Base-by-base conservation (phyloP, 2,888 invertebrate genomes). In the Pammene aurita region DNA sequence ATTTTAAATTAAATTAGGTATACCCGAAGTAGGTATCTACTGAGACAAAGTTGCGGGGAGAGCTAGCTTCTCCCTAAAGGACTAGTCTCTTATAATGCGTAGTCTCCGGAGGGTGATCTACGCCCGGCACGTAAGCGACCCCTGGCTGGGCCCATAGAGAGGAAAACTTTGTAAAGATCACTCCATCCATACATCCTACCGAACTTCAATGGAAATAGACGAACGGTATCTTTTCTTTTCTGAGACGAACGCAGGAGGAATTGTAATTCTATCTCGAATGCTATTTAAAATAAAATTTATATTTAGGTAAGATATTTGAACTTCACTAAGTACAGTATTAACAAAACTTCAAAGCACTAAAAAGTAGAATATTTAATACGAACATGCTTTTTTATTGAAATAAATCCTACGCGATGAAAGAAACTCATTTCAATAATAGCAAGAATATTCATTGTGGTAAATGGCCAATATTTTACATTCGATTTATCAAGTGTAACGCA, bases 151-250 rank as follows among this genome's bases (percentile, higher is more conserved):
- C 41, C 60, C 54, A 54, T 50, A 50, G 63, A 71, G 71, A 69
- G 71, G 73, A 72, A 73, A 72, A 72, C 71, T 73, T 72, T 68
- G 68, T 72, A 54, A 52, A 60, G 69, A 69, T 69, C 69, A 65
- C 69, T 65, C 69, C 58, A 55, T 38, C 69, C 69, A 55, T 69
- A 69, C 46, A 69, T 69, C 69, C 69, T 60, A 57, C 64, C 57
- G 14, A 69, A 65, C 60, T 69, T 65, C 69, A 69, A 69, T 69
- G 46, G 64, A 46, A 68, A 69, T 54, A 55, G 69, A 64, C 46
- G 26, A 65, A 60, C 48, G 65, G 55, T 60, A 48, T 46, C 44
- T 46, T 60, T 68, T 64, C 54, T 54, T 48, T 60, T 52, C 63
- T 65, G 60, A 34, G 46, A 55, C 26, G 60, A 65, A 60, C 64